Base-by-base conservation (phyloP, 2,797 vertebrate species). In the Bufotes viridis region DNA sequence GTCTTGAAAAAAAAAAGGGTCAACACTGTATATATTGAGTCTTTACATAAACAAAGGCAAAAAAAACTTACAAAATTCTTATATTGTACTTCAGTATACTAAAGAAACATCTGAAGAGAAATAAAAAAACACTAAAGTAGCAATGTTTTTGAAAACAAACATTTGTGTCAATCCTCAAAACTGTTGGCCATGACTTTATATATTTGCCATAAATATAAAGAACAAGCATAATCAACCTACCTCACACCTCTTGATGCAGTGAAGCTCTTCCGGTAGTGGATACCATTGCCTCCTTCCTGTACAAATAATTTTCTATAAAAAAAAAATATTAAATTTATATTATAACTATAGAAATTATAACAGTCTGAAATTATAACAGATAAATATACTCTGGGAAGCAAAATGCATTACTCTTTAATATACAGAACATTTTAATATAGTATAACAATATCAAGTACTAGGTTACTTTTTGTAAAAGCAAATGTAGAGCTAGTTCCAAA, bases 181-280 rank as follows among this genome's bases (percentile, higher is more conserved):
- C 42, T 42, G 42, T 42, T 42, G 42, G 42, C 3, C 42, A 42
- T 42, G 6, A 42, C 42, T n/a, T 1, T 24, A 6, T 29, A 74
- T 18, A 49, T n/a, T 51, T 75, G 3, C 20, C n/a, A 24, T 51
- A 55, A 5, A 20, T 24, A 78, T 55, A 78, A n/a, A n/a, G 22
- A 51, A 53, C 49, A 76, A 53, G 0, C 49, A n/a, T 13, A 12
- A 22, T 8, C 12, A 24, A 91, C 95, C 97, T 94, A 99, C 98
- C 96, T 99, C 98, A 34, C 98, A 99, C 92, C 97, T 96, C 95
- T 98, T 99, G 93, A 99, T 97, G 93, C 98, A 99, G 93, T 97
- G 97, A 84, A 99, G 97, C 88, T 96, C 92, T 85, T 97, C 95
- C 78, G 97, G 98, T 84, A 96, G 96, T 90, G 98, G 98, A 91